Base-by-base conservation (phyloP, 2,113 vertebrate genomes). In the Gorsachius goisagi region DNA sequence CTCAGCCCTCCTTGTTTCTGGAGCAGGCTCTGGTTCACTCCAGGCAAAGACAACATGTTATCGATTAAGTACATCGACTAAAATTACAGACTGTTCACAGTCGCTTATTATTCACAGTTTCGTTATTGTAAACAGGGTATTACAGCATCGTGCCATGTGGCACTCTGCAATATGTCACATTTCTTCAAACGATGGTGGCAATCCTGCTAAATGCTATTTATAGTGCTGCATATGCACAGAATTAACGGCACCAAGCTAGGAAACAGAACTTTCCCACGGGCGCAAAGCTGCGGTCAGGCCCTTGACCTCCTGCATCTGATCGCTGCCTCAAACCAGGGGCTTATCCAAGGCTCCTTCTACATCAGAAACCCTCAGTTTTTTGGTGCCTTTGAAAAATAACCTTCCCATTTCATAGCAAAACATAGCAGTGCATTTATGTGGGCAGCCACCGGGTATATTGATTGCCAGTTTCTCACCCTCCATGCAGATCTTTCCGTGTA, bases 341-440 rank as follows among this genome's bases (percentile, higher is more conserved):
- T 59, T 18, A 27, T 35, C 20, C 32, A 13, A 21, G 5, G 26
- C 15, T 56, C 32, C 2, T 39, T 22, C 41, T 11, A 41, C 30
- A 9, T 74, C 21, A 7, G 6, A 59, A 62, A 12, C 16, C 35
- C 50, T 55, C n/a, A 9, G 33, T 10, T 68, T 39, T 75, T 60
- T 4, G 7, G 15, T 20, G 41, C 24, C 27, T 56, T 49, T 35
- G 41, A 28, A 49, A 44, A 69, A 75, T 9, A 56, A 32, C 30
- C n/a, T 49, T 55, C 30, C 3, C 4, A 9, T 20, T 56, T 44
- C 23, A 35, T 2, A 17, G 28, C 13, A 30, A 67, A 74, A 47
- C 2, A 0, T 1, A 30, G 22, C 33, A 9, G 45, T 2, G 9
- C 12, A 1, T 50, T 37, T 50, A 27, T 1, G 33, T 19, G 0